These are phyloP conservation scores for Crypturellus undulatus DNA, from an alignment of 2,113 vertebrate genomes.

Conservation along the genomic window DNA sequence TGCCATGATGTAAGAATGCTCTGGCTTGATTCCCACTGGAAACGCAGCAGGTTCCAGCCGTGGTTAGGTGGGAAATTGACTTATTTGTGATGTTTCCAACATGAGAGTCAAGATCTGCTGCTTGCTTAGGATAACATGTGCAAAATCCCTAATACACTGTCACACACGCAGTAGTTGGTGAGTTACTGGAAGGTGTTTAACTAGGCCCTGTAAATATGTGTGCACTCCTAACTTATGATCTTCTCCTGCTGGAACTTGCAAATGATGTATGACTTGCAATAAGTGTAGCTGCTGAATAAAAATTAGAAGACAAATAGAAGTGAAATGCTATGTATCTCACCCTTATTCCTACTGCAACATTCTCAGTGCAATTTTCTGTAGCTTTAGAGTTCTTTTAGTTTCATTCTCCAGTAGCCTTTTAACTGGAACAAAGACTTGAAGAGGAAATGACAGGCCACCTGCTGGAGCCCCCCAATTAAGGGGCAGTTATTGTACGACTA, in stretches of 20 bases:
- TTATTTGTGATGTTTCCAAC: neutral
- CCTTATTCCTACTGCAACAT: neutral
- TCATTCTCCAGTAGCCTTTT: neutral
- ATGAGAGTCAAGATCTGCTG: rapidly evolving
- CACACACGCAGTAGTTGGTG: rapidly evolving
- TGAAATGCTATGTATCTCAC: neutral
- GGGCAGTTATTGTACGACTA: neutral
- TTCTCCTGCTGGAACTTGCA: neutral
- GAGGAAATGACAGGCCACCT: neutral
- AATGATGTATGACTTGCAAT: neutral
- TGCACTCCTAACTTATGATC: neutral
- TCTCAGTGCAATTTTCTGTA: neutral
- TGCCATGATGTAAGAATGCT: neutral
- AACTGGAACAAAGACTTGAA: neutral
- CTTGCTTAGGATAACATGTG: neutral
- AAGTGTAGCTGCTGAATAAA: neutral
- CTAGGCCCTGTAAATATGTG: rapidly evolving
- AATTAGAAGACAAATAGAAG: neutral
- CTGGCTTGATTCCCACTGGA: neutral
- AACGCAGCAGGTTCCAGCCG: rapidly evolving
- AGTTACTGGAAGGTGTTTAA: neutral
- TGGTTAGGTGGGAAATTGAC: neutral
- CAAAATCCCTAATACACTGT: neutral
- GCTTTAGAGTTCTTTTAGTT: neutral
- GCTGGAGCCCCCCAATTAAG: neutral